phyloP scores from a whole-genome alignment of 2,113 vertebrate species.

The Eolophus roseicapilla region DNA sequence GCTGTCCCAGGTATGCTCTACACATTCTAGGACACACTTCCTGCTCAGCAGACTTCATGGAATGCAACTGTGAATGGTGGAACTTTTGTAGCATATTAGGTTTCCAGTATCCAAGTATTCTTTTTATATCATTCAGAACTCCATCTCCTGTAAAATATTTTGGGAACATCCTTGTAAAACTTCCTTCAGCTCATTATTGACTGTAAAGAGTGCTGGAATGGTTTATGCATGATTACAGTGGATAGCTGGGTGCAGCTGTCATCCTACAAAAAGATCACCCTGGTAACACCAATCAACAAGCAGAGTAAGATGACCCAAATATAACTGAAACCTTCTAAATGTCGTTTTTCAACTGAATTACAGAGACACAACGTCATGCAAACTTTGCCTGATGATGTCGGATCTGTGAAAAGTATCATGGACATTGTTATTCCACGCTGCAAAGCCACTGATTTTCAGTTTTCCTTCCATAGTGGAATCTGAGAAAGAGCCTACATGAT shows the following conservation, averaged over 20 bases:
- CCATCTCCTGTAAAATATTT: constrained; percentile 43
- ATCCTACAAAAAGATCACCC: constrained; percentile 51
- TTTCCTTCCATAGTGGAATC: neutral
- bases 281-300: constrained; percentile 50
- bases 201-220: neutral
- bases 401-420: neutral
- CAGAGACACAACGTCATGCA: neutral
- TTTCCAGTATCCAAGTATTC: constrained; percentile 22
- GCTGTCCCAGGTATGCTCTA: neutral
- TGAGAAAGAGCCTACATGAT: neutral
- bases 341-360: neutral
- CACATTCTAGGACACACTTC: neutral
- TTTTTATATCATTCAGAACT: constrained; percentile 31
- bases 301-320: constrained; percentile 54
- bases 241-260: constrained; percentile 54
- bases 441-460: neutral
- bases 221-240: constrained; percentile 28
- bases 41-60: neutral
- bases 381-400: neutral
- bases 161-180: constrained; percentile 43
- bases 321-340: constrained; percentile 40
- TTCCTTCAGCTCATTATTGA: constrained; percentile 14
- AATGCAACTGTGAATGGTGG: neutral
- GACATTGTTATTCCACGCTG: neutral
- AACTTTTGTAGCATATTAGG: neutral